Evolutionary conservation across 2,888 invertebrate species (phyloP), one percentile per base, ranked within the genome.

Genomic region (Cheilosia scutellata): DNA sequence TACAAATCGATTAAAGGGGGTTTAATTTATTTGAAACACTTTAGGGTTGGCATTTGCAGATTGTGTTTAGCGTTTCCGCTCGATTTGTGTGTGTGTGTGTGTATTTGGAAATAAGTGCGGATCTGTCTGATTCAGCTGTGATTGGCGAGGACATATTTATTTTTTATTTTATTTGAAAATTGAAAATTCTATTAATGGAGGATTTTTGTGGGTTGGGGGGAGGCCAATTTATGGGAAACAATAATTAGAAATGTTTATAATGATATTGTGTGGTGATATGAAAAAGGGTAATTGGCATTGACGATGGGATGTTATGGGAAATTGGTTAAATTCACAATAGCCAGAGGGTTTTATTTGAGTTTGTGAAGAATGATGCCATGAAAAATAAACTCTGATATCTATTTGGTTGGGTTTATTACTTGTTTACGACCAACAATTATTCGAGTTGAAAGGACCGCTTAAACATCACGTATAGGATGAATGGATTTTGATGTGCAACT

Each of bases 1-100:
- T 84, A 80, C 84, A 84, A 80, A 80, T 84, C 80, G 84, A 84
- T 84, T 84, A 75, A 77, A 68, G 65, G n/a, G 70, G 63, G 53
- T 80, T 84, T 76, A 80, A 80, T 71, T 75, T 75, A 71, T 75
- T 80, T 84, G 65, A 75, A 84, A 71, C 66, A 65, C 20, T 79
- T 63, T 58, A 57, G 70, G 51, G 55, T 58, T 65, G 42, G 31
- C 44, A 75, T 70, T 77, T 62, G 53, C 71, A 76, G 37, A 75
- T 84, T 84, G 77, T 68, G 76, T 60, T 60, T 60, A 44, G 60
- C 70, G 2, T 44, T 70, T 62, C 68, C 77, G 68, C 16, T 66
- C 37, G 60, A 60, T 76, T 68, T 60, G 62, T 20, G 31, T 11
- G 49, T 16, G 7, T 7, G 47, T 20, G 0, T 25, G 20, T 4